A percentile compares a stretch with the other conserved stretches of the same genome.
Evolutionary conservation across 2,797 vertebrate genomes (phyloP).

Genomic region (Merluccius polli): DNA sequence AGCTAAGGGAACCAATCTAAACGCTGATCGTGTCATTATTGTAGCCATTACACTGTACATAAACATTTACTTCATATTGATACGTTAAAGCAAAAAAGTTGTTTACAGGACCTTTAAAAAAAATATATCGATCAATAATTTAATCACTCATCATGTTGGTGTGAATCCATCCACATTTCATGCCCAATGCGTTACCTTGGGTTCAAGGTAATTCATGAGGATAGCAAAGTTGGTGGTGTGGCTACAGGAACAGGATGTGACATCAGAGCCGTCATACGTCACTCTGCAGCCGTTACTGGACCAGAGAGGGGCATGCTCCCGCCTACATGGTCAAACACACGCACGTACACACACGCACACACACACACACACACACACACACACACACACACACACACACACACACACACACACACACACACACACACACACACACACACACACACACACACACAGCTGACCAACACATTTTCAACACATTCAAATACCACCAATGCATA

Average conservation of each 20-base stretch:
- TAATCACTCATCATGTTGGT: not conserved
- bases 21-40: no score
- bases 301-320: conserved; percentile 58
- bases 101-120: not conserved
- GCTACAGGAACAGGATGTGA: conserved; percentile 75
- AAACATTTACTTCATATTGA: no score
- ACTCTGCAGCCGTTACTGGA: conserved; percentile 72
- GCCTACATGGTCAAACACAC: conserved; percentile 41
- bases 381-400: conserved; percentile 7
- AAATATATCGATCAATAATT: not conserved
- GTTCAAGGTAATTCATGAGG: conserved; percentile 75
- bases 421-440: not conserved
- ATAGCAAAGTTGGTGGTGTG: conserved; percentile 82
- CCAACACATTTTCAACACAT: not conserved
- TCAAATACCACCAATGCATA: not conserved
- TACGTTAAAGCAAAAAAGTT: no score
- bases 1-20: no score
- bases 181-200: conserved; percentile 53
- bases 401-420: not conserved
- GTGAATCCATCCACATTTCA: not conserved
- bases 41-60: no score
- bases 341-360: conserved; percentile 12
- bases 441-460: not conserved
- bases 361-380: not conserved
- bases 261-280: conserved; percentile 45